phyloP scores from a whole-genome alignment of 1,140 invertebrate species.

The Metopolophium dirhodum region DNA sequence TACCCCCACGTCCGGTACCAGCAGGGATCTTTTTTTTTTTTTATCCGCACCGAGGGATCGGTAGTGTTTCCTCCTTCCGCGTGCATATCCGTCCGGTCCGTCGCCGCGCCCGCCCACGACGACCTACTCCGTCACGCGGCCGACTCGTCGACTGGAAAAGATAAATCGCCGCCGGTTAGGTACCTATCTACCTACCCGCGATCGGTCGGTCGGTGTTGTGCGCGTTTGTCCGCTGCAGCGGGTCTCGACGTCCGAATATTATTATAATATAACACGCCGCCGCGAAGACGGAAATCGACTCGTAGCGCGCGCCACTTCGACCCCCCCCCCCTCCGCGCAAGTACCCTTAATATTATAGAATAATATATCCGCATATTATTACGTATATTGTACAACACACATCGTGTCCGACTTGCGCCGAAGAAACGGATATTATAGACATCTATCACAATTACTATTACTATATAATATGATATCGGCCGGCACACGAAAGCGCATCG shows the following conservation, averaged over 20 bases:
- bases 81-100: background rate
- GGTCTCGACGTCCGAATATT: background rate
- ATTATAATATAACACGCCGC: background rate
- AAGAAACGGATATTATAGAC: background rate
- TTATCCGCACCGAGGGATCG: background rate
- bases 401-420: too few species aligned
- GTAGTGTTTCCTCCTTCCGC: slow-evolving; percentile 9
- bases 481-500: too few species aligned
- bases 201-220: background rate
- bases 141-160: slow-evolving; percentile 8
- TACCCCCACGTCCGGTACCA: background rate
- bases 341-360: too few species aligned
- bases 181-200: background rate
- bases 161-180: background rate
- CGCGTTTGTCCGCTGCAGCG: background rate
- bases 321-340: too few species aligned
- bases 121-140: background rate
- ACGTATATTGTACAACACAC: too few species aligned
- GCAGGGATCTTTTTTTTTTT: background rate
- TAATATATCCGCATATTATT: too few species aligned
- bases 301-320: too few species aligned
- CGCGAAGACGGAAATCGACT: background rate
- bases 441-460: background rate
- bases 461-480: too few species aligned
- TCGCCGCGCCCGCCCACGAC: background rate